phyloP scores from a whole-genome alignment of 2,113 vertebrate species.

The Tupaia chinensis region DNA sequence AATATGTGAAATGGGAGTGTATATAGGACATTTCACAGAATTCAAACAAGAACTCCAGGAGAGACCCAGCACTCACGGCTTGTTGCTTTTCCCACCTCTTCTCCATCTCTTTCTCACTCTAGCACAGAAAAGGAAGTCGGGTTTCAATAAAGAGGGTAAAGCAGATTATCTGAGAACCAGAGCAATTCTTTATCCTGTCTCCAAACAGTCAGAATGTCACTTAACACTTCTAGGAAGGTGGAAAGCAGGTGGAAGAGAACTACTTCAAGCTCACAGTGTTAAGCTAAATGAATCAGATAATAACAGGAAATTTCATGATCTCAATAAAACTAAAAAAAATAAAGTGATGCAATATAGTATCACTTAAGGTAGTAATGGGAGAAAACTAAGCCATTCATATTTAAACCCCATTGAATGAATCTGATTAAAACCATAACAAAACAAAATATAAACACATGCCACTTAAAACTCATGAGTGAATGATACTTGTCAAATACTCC shows the following conservation, averaged over 20 bases:
- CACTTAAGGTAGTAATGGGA: background rate
- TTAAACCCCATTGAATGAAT: background rate
- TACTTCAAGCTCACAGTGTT: background rate
- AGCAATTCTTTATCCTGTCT: background rate
- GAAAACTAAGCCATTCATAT: conserved; percentile 22
- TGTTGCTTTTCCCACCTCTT: background rate
- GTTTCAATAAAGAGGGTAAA: background rate
- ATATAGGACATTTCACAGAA: background rate
- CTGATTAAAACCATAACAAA: background rate
- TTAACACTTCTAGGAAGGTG: background rate
- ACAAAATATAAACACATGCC: background rate
- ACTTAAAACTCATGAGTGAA: background rate
- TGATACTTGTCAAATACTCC: background rate
- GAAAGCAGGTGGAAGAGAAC: background rate
- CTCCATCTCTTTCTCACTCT: background rate
- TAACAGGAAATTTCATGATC: background rate
- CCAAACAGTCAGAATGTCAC: background rate
- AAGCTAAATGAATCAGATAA: background rate
- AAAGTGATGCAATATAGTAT: background rate
- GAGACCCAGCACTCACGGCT: background rate
- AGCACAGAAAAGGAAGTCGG: background rate
- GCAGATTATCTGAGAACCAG: background rate
- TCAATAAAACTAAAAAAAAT: background rate
- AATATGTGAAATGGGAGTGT: background rate
- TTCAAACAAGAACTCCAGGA: background rate